phyloP scores from a whole-genome alignment of 1,140 invertebrate genomes.

The Drosophila nikananu region DNA sequence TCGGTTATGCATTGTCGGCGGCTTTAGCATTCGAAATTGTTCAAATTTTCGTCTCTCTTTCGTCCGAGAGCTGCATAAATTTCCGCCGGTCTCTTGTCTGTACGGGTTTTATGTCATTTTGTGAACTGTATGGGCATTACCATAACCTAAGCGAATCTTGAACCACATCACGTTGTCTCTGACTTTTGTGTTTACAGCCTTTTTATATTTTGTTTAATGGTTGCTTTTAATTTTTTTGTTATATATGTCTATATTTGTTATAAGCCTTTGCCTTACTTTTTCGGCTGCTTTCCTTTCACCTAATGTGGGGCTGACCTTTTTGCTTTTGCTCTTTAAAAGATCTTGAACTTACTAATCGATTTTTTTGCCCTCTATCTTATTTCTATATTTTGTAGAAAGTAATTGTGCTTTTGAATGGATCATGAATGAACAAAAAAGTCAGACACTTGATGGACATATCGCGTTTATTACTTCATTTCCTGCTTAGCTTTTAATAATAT shows the following conservation, averaged over 20 bases:
- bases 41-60: constrained; percentile 61
- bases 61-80: constrained; percentile 66
- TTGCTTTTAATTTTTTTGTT: constrained; percentile 26
- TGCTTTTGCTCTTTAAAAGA: constrained; percentile 14
- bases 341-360: constrained; percentile 50
- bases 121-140: constrained; percentile 57
- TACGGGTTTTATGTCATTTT: constrained; percentile 61
- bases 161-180: constrained; percentile 59
- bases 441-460: not conserved
- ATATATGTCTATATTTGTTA: not conserved
- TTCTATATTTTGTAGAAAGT: constrained; percentile 11
- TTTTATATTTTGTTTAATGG: constrained; percentile 22
- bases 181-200: constrained; percentile 9
- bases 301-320: constrained; percentile 12
- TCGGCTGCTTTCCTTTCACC: constrained; percentile 5
- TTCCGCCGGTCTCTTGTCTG: constrained; percentile 38
- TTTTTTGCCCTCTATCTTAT: constrained; percentile 26
- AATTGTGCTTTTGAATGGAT: constrained; percentile 1
- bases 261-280: not conserved
- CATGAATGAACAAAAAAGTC: not conserved
- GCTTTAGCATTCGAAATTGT: constrained; percentile 66
- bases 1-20: constrained; percentile 60
- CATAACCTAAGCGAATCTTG: constrained; percentile 55
- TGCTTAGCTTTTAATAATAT: not conserved
- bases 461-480: constrained; percentile 6